A percentile compares a stretch with the other conserved stretches of the same genome.
These are phyloP conservation scores for Orchesella cincta DNA, from an alignment of 1,140 invertebrate species.

Conservation along the genomic window DNA sequence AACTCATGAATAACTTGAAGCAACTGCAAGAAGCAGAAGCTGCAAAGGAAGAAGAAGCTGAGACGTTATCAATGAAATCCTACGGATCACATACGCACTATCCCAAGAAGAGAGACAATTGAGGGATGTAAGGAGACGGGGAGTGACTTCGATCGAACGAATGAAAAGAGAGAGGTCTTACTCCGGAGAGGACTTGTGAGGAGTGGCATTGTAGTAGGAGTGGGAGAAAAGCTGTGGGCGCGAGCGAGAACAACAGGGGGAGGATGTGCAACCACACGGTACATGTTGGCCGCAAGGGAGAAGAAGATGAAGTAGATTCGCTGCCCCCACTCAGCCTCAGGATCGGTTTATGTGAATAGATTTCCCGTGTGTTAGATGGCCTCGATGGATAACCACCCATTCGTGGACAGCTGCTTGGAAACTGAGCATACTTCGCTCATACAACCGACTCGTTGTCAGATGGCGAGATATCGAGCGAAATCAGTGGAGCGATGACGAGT, in stretches of 20 bases:
- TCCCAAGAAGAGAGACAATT: constrained; percentile 75
- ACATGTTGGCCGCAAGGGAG: constrained; percentile 27
- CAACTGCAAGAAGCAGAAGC: constrained; percentile 27
- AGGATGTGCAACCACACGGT: not conserved
- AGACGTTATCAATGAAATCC: constrained; percentile 69
- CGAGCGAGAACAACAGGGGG: not conserved
- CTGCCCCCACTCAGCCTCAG: too few relatives aligned
- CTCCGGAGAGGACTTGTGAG: constrained; percentile 55
- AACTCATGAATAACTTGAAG: constrained; percentile 43
- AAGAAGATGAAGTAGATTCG: constrained; percentile 66
- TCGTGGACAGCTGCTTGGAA: too few relatives aligned
- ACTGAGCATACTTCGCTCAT: too few relatives aligned
- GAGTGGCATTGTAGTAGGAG: constrained; percentile 56
- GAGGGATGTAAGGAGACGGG: constrained; percentile 70
- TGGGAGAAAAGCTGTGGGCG: constrained; percentile 46
- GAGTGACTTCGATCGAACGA: constrained; percentile 60
- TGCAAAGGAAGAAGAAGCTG: constrained; percentile 29
- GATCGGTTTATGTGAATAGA: too few relatives aligned
- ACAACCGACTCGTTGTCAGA: too few relatives aligned
- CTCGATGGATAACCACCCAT: too few relatives aligned
- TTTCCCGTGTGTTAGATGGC: too few relatives aligned
- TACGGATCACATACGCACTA: constrained; percentile 86
- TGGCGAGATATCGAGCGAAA: too few relatives aligned
- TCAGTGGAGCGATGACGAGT: too few relatives aligned
- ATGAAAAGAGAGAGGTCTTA: constrained; percentile 53